Conservation (phyloP, 2,888 invertebrate species). For the Lycophotia porphyrea region DNA sequence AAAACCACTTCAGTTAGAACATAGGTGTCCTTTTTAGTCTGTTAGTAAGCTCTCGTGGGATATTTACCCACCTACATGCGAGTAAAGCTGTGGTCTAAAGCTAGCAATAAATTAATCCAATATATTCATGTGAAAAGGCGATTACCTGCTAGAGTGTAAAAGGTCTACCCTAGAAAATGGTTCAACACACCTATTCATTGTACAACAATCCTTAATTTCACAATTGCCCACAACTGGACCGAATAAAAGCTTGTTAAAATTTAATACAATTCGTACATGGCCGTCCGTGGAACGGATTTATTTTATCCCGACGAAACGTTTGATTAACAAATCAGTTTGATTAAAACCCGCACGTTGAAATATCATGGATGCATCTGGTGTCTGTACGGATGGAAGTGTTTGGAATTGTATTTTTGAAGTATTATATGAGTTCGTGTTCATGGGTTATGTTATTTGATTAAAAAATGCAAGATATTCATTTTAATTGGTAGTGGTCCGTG, state of each 20-base stretch:
- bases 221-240: constrained; percentile 10
- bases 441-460: neutral
- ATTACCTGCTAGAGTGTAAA: neutral
- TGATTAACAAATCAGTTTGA: constrained; percentile 49
- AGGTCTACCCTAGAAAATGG: neutral
- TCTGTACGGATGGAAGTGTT: neutral
- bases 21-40: neutral
- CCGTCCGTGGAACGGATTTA: constrained; percentile 17
- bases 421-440: neutral
- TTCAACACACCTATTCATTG: neutral
- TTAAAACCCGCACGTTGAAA: constrained; percentile 31
- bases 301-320: constrained; percentile 41
- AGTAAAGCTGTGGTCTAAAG: neutral
- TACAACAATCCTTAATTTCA: constrained; percentile 9
- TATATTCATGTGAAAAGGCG: neutral
- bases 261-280: constrained; percentile 33
- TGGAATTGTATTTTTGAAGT: neutral
- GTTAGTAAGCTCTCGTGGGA: neutral
- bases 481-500: too few relatives aligned
- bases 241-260: constrained; percentile 31
- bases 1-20: neutral
- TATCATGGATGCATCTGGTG: constrained; percentile 27
- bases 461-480: neutral
- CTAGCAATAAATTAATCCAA: neutral
- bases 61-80: neutral